Base-by-base conservation (phyloP, 2,797 vertebrate species). In the Cottoperca gobio region DNA sequence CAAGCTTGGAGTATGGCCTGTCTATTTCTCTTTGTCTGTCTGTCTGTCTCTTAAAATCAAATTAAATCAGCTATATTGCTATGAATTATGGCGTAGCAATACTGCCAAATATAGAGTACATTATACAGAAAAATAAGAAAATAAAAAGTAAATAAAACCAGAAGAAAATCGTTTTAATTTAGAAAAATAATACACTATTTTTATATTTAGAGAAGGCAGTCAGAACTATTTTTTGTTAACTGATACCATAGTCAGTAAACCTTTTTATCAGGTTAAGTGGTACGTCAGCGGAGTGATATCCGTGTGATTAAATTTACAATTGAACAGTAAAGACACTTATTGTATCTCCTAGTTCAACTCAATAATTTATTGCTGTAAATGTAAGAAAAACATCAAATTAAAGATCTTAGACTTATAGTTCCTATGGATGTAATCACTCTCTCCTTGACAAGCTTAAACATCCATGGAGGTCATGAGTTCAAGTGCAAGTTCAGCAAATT, bases 21-120 rank as follows among this genome's bases (percentile, higher is more conserved):
- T 54, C 21, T 69, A 24, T 45, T 12, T 45, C 33, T 52, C 57
- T 83, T 69, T 87, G 75, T 87, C 66, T 65, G 14, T 50, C 60
- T 53, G 23, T 43, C 39, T 72, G 21, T 35, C 6, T 37, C 8
- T 5, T 1, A 19, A 55, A 14, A 71, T 43, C 16, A 40, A 16
- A 17, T 23, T 49, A 63, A 4, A 55, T 8, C 19, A 67, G 68
- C 26, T 48, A 37, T 23, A 35, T 28, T 8, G 5, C 0, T 40
- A 2, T 53, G 0, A 8, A 1, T 17, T 19, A 37, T 16, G 16
- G 4, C 4, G 2, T 2, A 37, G 9, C 16, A 21, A 2, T 3
- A 24, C 12, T n/a, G 21, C 0, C 10, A 63, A 26, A 19, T 17
- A 17, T 24, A 40, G 26, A 53, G 26, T 4, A 2, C 31, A 19